phyloP scores from a whole-genome alignment of 1,140 invertebrate species.

The Diachasmimorpha longicaudata region DNA sequence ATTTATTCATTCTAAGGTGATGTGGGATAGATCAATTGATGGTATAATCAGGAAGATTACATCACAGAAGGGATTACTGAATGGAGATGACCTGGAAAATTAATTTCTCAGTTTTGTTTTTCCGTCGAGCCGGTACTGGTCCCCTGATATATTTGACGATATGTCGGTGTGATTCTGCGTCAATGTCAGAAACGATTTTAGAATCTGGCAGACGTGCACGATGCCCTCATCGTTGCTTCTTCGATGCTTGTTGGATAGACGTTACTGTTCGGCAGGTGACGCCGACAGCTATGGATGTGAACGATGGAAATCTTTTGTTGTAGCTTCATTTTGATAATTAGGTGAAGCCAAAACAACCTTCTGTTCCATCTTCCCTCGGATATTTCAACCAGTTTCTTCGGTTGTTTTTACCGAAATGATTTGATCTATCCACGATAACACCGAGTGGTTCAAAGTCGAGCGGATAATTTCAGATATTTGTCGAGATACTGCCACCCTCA shows the following conservation, averaged over 20 bases:
- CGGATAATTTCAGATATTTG: background rate
- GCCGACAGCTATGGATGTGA: background rate
- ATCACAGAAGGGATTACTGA: background rate
- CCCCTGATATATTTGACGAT: constrained; percentile 29
- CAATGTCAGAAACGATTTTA: constrained; percentile 57
- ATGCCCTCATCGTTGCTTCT: background rate
- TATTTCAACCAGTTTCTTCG: background rate
- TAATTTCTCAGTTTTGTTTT: background rate
- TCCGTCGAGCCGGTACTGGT: background rate
- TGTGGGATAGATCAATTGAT: background rate
- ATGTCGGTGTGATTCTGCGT: constrained; percentile 46
- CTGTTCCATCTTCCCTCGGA: background rate
- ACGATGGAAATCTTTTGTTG: background rate
- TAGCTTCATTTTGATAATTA: no score
- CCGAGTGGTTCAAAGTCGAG: constrained; percentile 1
- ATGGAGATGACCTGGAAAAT: background rate
- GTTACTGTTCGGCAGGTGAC: constrained; percentile 23
- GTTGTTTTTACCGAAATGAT: background rate
- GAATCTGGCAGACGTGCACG: constrained; percentile 33
- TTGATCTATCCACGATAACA: background rate
- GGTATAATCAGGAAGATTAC: background rate
- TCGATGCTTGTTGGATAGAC: constrained; percentile 14
- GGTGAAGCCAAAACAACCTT: background rate
- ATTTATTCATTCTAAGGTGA: background rate
- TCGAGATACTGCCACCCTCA: no score